These are phyloP conservation scores for Eulithis testata DNA, from an alignment of 2,888 invertebrate species.

Conservation along the genomic window DNA sequence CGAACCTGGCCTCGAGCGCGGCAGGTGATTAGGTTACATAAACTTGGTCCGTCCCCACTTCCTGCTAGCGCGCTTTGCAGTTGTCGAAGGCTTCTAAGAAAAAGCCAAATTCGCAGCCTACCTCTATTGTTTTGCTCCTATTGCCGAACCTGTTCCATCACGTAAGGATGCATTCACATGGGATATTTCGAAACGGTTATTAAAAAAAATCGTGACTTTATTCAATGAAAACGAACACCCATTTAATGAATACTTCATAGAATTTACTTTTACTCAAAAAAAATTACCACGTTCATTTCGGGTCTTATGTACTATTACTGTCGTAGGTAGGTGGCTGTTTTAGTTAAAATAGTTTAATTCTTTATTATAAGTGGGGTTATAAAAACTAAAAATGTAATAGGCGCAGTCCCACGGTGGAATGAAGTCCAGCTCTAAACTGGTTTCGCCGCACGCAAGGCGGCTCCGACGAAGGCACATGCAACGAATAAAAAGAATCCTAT, in stretches of 20 bases:
- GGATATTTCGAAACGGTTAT: constrained; percentile 31
- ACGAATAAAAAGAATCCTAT: constrained; percentile 82
- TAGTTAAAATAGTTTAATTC: constrained; percentile 51
- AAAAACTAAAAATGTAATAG: constrained; percentile 68
- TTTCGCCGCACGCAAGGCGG: constrained; percentile 80
- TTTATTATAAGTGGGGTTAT: constrained; percentile 56
- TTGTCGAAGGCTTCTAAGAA: constrained; percentile 80
- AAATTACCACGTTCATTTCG: too few relatives aligned
- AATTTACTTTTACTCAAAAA: too few relatives aligned
- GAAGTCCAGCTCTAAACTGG: constrained; percentile 77
- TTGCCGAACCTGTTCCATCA: constrained; percentile 65
- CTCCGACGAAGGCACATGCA: constrained; percentile 77
- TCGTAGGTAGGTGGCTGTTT: constrained; percentile 39
- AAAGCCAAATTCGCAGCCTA: constrained; percentile 74
- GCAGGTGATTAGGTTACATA: constrained; percentile 85
- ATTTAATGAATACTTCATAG: background rate
- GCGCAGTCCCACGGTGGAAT: constrained; percentile 71
- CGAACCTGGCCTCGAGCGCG: constrained; percentile 71
- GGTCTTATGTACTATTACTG: constrained; percentile 31
- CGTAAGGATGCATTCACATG: constrained; percentile 56
- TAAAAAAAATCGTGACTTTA: constrained; percentile 8
- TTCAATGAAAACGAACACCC: constrained; percentile 6
- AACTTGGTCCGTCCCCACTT: constrained; percentile 81
- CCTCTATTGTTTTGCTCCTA: constrained; percentile 71
- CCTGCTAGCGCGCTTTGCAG: constrained; percentile 81